A percentile compares a stretch with the other conserved stretches of the same genome.
Conservation (phyloP, 2,888 invertebrate species). For the Strigamia maritima region DNA sequence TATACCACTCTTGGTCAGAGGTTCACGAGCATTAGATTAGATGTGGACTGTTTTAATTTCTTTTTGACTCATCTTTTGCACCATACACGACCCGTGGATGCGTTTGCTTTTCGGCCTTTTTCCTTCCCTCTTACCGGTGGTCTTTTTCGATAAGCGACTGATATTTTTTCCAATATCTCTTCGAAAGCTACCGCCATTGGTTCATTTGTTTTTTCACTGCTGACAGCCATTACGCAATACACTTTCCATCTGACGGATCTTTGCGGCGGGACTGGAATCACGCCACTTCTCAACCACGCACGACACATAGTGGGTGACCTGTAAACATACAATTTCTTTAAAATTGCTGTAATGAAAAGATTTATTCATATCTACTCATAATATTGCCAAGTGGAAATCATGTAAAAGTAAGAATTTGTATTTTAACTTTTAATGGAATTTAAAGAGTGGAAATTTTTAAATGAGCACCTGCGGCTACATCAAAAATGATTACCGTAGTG, state of each 20-base stretch:
- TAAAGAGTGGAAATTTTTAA: not conserved
- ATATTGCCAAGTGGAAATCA: not conserved
- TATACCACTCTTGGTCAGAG: not conserved
- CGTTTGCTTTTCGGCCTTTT: not conserved
- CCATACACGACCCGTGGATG: not conserved
- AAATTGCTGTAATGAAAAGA: not conserved
- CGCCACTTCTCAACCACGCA: not conserved
- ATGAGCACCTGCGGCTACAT: slow-evolving; percentile 14
- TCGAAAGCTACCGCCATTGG: slow-evolving; percentile 1
- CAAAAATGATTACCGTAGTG: not conserved
- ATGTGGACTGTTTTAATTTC: too few species aligned
- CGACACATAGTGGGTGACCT: slow-evolving; percentile 17
- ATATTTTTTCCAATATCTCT: slow-evolving; percentile 17
- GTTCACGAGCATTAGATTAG: too few species aligned
- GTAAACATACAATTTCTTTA: not conserved
- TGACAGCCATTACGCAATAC: slow-evolving; percentile 18
- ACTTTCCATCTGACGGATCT: not conserved
- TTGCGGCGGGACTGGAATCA: slow-evolving; percentile 25
- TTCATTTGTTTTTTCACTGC: not conserved
- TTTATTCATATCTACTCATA: not conserved
- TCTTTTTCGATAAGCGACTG: slow-evolving; percentile 25
- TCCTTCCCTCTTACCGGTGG: slow-evolving; percentile 22
- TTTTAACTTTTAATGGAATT: not conserved
- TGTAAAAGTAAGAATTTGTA: not conserved
- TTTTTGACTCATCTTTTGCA: not conserved